A percentile compares a stretch with the other conserved stretches of the same genome.
These are phyloP conservation scores for Platysteira castanea DNA, from an alignment of 2,113 vertebrate species.

Conservation along the genomic window DNA sequence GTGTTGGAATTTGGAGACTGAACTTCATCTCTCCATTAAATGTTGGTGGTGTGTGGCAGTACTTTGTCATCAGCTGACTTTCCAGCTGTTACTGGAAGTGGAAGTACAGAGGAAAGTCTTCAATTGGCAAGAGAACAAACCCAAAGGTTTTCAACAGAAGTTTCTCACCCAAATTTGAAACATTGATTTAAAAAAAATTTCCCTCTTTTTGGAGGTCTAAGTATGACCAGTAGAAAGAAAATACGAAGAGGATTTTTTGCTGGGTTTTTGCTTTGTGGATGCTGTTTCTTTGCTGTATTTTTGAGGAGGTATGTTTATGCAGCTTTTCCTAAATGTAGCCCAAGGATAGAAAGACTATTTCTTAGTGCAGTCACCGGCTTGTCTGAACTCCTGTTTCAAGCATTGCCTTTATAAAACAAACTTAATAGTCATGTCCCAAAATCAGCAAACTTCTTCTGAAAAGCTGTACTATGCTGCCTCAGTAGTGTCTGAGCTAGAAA, in stretches of 20 bases:
- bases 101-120: not conserved
- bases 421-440: not conserved
- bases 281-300: not conserved
- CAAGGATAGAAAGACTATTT: not conserved
- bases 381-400: not conserved
- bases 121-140: not conserved
- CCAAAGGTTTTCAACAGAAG: not conserved
- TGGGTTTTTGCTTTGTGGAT: not conserved
- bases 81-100: not conserved
- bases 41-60: not conserved
- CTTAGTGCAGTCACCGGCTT: not conserved
- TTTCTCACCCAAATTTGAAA: not conserved
- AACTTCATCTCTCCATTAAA: not conserved
- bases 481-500: not conserved
- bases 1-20: not conserved
- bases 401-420: not conserved
- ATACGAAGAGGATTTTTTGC: not conserved
- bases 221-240: not conserved
- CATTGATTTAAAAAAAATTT: accelerated
- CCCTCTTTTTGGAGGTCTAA: not conserved
- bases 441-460: not conserved
- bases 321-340: not conserved
- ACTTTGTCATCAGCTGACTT: not conserved
- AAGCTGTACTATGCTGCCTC: not conserved
- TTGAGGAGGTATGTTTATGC: not conserved